phyloP scores from a whole-genome alignment of 2,888 invertebrate species.

The Copidosoma aretas region DNA sequence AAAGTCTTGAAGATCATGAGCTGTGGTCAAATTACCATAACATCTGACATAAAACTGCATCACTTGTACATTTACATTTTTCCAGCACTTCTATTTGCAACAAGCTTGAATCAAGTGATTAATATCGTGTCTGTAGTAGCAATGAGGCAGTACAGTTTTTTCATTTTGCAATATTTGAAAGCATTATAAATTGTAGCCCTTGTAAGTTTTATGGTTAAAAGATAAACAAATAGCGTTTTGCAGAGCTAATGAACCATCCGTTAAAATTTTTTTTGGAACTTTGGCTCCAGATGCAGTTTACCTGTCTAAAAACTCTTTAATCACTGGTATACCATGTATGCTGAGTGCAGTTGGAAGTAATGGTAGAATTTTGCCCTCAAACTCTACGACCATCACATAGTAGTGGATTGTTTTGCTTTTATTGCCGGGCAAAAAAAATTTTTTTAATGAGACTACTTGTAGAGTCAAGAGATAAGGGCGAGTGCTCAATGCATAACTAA shows the following conservation, averaged over 20 bases:
- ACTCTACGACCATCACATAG: conserved; percentile 42
- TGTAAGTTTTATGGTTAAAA: conserved; percentile 8
- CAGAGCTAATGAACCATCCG: conserved; percentile 4
- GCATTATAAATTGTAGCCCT: neutral
- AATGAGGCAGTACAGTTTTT: neutral
- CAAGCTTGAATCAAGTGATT: conserved; percentile 2
- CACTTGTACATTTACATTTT: neutral
- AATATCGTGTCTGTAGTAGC: conserved; percentile 14
- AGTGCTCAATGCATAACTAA: neutral
- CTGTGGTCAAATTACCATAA: neutral
- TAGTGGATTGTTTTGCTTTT: conserved; percentile 40
- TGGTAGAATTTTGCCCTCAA: conserved; percentile 18
- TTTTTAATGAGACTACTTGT: conserved; percentile 32
- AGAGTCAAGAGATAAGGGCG: conserved; percentile 42
- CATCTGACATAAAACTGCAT: conserved; percentile 1
- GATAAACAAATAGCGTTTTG: conserved; percentile 17
- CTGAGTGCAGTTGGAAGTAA: neutral
- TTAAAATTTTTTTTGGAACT: conserved; percentile 8
- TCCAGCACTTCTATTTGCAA: conserved; percentile 1
- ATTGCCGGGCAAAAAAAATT: conserved; percentile 30
- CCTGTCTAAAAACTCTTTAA: conserved; percentile 6
- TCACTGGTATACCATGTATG: conserved; percentile 8
- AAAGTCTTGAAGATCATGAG: neutral
- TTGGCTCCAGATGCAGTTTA: conserved; percentile 4
- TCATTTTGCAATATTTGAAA: neutral